Evolutionary conservation across 2,888 invertebrate genomes (phyloP).

Genomic region (Caenorhabditis angaria): DNA sequence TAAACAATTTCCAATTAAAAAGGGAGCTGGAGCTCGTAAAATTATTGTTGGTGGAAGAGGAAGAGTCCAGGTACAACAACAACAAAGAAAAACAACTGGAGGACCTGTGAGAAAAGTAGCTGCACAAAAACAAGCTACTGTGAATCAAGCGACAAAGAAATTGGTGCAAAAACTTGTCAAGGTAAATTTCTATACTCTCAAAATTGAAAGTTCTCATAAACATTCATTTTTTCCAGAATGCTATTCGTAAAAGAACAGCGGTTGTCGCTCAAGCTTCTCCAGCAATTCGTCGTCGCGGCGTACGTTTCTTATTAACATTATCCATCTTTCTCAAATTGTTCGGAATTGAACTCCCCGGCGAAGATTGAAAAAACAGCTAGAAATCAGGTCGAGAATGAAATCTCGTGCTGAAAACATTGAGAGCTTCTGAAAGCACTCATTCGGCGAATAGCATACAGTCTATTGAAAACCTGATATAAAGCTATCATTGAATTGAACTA

Average conservation of each 20-base stretch:
- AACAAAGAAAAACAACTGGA: conserved; percentile 6
- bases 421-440: conserved; percentile 5
- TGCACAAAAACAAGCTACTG: conserved; percentile 8
- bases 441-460: conserved; percentile 35
- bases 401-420: conserved; percentile 37
- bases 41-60: conserved; percentile 13
- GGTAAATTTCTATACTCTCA: conserved; percentile 8
- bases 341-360: background rate
- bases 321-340: background rate
- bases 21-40: conserved; percentile 17
- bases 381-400: conserved; percentile 39
- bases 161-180: conserved; percentile 43
- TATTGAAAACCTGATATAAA: conserved; percentile 48
- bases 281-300: conserved; percentile 35
- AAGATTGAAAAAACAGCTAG: conserved; percentile 20
- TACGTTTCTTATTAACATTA: conserved; percentile 28
- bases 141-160: conserved; percentile 32
- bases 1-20: conserved; percentile 13
- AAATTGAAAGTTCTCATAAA: background rate
- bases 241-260: conserved; percentile 31
- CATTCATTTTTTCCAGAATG: conserved; percentile 28
- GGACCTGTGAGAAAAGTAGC: conserved; percentile 11
- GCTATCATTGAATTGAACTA: conserved; percentile 3
- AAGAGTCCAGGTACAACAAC: background rate
- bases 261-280: conserved; percentile 14